Conservation (phyloP, 2,113 vertebrate species). For the Taxidea taxus region DNA sequence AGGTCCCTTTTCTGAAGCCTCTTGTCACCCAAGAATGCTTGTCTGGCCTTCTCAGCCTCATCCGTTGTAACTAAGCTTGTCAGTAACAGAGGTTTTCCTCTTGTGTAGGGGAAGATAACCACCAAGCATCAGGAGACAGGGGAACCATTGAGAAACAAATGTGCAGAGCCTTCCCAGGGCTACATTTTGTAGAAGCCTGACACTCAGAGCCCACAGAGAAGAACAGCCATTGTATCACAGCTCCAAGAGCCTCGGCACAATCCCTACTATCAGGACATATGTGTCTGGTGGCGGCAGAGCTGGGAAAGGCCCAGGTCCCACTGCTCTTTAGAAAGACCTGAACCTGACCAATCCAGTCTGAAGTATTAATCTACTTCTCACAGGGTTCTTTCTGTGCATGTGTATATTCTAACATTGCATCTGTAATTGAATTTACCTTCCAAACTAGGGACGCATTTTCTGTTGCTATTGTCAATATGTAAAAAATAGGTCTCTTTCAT, state of each 20-base stretch:
- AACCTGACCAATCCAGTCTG: not conserved
- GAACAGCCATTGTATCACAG: not conserved
- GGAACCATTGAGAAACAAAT: not conserved
- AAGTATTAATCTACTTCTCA: not conserved
- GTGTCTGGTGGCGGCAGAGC: not conserved
- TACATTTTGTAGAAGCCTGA: not conserved
- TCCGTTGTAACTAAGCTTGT: not conserved
- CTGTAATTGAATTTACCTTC: not conserved
- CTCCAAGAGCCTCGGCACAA: not conserved
- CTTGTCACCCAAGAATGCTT: not conserved
- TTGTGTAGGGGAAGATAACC: not conserved
- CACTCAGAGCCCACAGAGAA: not conserved
- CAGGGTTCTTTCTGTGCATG: not conserved
- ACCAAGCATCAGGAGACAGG: not conserved
- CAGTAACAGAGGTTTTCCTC: not conserved
- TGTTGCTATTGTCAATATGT: slow-evolving; percentile 1
- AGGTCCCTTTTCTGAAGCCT: not conserved
- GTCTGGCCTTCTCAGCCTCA: not conserved
- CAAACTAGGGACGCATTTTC: not conserved
- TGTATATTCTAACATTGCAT: not conserved
- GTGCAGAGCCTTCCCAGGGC: not conserved
- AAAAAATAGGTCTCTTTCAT: not conserved
- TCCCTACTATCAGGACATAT: not conserved
- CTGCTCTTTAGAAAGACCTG: not conserved
- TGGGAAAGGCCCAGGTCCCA: not conserved